Conservation (phyloP, 2,888 invertebrate species). For the Phortica okadai region DNA sequence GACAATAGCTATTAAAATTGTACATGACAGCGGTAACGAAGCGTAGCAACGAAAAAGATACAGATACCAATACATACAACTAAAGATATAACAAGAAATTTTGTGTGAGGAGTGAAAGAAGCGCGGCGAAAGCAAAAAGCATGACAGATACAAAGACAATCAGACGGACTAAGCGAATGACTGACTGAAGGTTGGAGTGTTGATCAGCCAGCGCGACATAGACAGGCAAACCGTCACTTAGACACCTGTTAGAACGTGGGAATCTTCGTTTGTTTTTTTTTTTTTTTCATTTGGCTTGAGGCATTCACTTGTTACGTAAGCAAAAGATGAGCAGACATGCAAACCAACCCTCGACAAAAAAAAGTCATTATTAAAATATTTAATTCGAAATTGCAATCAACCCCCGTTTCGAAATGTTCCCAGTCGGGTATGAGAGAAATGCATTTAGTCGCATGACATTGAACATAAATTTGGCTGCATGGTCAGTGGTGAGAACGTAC, state of each 20-base stretch:
- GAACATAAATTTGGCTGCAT: background rate
- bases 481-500: slow-evolving; percentile 8
- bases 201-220: background rate
- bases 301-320: slow-evolving; percentile 2
- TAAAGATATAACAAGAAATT: background rate
- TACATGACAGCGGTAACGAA: slow-evolving; percentile 28
- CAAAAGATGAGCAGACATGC: slow-evolving; percentile 10
- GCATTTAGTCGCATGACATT: background rate
- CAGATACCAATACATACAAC: background rate
- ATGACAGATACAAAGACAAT: slow-evolving; percentile 11
- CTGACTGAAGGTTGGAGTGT: background rate
- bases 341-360: background rate
- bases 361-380: background rate
- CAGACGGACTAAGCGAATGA: background rate
- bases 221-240: background rate
- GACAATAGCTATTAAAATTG: slow-evolving; percentile 19
- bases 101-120: background rate
- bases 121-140: slow-evolving; percentile 9
- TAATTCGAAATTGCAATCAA: slow-evolving; percentile 4
- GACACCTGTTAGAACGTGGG: slow-evolving; percentile 47
- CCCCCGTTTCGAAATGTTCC: background rate
- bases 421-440: background rate
- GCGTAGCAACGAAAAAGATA: slow-evolving; percentile 20
- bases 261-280: slow-evolving; percentile 34
- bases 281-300: background rate